Conservation (phyloP, 2,797 vertebrate genomes). For the Neosilurus mollespiculum region DNA sequence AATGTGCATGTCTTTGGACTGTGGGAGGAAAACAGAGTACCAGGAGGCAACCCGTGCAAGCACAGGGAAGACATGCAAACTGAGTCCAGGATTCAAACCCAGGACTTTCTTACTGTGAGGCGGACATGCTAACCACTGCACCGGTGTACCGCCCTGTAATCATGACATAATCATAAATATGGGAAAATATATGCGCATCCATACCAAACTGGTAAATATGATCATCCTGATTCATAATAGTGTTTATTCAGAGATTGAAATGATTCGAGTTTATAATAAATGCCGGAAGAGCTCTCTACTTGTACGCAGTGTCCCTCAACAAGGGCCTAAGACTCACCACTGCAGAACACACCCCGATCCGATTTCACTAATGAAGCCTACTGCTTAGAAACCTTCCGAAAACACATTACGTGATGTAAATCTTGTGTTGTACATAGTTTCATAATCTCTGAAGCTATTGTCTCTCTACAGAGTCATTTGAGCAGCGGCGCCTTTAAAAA, state of each 20-base stretch:
- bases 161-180: too few species aligned
- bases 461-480: slow-evolving; percentile 2
- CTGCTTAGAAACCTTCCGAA: background rate
- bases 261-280: background rate
- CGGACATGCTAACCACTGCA: too few species aligned
- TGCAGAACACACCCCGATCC: background rate
- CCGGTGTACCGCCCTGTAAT: too few species aligned
- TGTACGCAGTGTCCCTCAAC: background rate
- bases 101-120: too few species aligned
- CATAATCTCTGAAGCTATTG: slow-evolving; percentile 24
- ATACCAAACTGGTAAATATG: background rate
- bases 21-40: too few species aligned
- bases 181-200: background rate
- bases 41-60: background rate
- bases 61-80: background rate
- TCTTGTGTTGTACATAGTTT: slow-evolving; percentile 27
- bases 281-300: background rate
- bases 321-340: background rate
- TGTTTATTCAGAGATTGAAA: background rate
- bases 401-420: background rate
- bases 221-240: background rate
- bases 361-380: slow-evolving; percentile 16
- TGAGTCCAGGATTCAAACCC: too few species aligned
- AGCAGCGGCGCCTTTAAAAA: slow-evolving; percentile 28
- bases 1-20: too few species aligned